Evolutionary conservation across 2,797 vertebrate species (phyloP).

Genomic region (Anabas testudineus): DNA sequence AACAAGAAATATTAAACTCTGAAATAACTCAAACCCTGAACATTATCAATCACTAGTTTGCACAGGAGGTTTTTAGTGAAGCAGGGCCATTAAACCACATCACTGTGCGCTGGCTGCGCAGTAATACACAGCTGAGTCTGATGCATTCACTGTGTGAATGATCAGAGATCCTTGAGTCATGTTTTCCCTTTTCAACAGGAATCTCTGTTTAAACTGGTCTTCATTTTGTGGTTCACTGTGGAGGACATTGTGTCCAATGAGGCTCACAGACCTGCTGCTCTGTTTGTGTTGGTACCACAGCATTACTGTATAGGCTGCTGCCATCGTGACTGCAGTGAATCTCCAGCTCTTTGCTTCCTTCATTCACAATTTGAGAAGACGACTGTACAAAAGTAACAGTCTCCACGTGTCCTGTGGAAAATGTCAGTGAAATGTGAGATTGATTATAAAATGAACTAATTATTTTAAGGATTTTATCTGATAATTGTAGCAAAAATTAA

Average conservation of each 20-base stretch:
- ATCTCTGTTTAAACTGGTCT: slow-evolving; percentile 13
- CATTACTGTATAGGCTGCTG: slow-evolving; percentile 3
- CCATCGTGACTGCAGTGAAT: slow-evolving; percentile 52
- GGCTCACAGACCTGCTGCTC: neutral
- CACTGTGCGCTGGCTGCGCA: slow-evolving; percentile 72
- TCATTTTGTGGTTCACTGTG: neutral
- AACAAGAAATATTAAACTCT: too few relatives aligned
- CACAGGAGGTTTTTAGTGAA: slow-evolving; percentile 31
- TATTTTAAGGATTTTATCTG: too few relatives aligned
- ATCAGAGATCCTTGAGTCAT: slow-evolving; percentile 45
- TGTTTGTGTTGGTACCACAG: slow-evolving; percentile 57
- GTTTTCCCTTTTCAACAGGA: slow-evolving; percentile 31
- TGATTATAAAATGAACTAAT: too few relatives aligned
- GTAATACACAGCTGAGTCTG: slow-evolving; percentile 68
- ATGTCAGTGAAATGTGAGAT: neutral
- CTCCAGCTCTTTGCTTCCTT: neutral
- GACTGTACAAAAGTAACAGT: slow-evolving; percentile 34
- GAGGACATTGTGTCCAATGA: slow-evolving; percentile 28
- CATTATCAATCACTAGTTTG: slow-evolving; percentile 39
- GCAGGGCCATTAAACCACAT: slow-evolving; percentile 44
- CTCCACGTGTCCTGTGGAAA: slow-evolving; percentile 23
- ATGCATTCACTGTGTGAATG: neutral
- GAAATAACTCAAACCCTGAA: neutral
- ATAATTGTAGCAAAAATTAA: too few relatives aligned
- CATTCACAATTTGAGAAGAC: slow-evolving; percentile 21